Evolutionary conservation across 2,797 vertebrate genomes (phyloP).

Genomic region (Chaetodon trifasciatus): DNA sequence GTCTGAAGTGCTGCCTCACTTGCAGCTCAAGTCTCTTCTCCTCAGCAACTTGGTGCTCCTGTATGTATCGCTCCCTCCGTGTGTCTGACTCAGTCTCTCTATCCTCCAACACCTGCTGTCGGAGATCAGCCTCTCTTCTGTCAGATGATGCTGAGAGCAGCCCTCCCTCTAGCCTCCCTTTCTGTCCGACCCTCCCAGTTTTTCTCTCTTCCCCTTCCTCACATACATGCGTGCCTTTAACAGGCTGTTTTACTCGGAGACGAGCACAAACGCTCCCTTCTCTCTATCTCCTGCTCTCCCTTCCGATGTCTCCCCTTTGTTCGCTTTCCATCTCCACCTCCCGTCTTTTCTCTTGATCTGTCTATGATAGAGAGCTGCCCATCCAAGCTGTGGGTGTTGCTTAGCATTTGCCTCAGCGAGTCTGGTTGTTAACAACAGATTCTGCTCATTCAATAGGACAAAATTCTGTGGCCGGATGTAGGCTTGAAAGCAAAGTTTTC

Average conservation of each 20-base stretch:
- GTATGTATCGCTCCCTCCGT: conserved; percentile 47
- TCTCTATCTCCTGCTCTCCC: conserved; percentile 24
- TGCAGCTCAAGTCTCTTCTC: conserved; percentile 53
- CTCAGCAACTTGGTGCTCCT: conserved; percentile 62
- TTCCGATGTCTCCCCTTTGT: conserved; percentile 25
- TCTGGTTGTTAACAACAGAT: conserved; percentile 41
- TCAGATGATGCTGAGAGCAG: conserved; percentile 77
- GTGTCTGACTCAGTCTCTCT: conserved; percentile 69
- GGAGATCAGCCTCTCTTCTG: conserved; percentile 71
- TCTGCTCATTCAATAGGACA: conserved; percentile 39
- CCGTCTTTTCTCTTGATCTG: conserved; percentile 52
- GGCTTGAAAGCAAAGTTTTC: conserved; percentile 50
- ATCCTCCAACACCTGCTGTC: conserved; percentile 77
- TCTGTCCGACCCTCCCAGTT: conserved; percentile 42
- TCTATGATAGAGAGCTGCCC: conserved; percentile 44
- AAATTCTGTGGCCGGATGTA: conserved; percentile 35
- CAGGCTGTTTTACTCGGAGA: conserved; percentile 42
- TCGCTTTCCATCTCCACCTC: conserved; percentile 45
- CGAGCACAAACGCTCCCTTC: conserved; percentile 37
- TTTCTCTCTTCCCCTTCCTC: conserved; percentile 40
- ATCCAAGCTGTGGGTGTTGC: conserved; percentile 48
- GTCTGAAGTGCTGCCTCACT: conserved; percentile 52
- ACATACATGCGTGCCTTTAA: conserved; percentile 29
- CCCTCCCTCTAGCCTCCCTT: conserved; percentile 64
- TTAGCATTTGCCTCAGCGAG: conserved; percentile 41